phyloP scores from a whole-genome alignment of 2,888 invertebrate genomes.

The Pantelozetes paolii region DNA sequence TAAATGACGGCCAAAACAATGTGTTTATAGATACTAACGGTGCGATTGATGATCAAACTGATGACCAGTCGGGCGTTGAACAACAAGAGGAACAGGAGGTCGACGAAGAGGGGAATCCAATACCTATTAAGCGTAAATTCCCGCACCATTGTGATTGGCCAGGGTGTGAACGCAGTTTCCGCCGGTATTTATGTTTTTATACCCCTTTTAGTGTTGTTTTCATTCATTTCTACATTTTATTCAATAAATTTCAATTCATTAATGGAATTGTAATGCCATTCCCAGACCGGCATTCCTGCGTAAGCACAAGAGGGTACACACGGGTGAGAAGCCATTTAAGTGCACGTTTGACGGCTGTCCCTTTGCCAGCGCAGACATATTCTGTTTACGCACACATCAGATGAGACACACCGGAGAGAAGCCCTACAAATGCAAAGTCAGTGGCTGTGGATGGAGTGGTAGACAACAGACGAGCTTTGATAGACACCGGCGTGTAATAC shows the following conservation, averaged over 20 bases:
- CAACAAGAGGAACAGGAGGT: neutral
- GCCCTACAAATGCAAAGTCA: neutral
- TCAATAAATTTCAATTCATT: too few relatives aligned
- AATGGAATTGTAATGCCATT: too few relatives aligned
- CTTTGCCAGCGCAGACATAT: conserved; percentile 23
- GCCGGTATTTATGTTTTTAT: neutral
- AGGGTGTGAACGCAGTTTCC: conserved; percentile 17
- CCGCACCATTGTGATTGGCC: conserved; percentile 26
- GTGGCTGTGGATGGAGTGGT: conserved; percentile 11
- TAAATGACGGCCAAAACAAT: neutral
- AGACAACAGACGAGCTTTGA: conserved; percentile 5
- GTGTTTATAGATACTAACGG: neutral
- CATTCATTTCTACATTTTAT: too few relatives aligned
- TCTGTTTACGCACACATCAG: conserved; percentile 19
- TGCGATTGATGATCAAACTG: neutral
- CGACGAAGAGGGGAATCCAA: too few relatives aligned
- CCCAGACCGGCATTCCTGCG: conserved; percentile 1
- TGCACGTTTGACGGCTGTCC: conserved; percentile 13
- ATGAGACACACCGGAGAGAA: conserved; percentile 20
- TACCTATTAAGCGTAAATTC: conserved; percentile 3
- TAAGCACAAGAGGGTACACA: conserved; percentile 20
- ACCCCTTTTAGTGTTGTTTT: neutral
- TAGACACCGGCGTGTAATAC: neutral
- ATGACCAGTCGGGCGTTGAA: neutral
- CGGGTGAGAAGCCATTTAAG: conserved; percentile 28